Evolutionary conservation across 2,113 vertebrate genomes (phyloP).

Genomic region (Panthera tigris): DNA sequence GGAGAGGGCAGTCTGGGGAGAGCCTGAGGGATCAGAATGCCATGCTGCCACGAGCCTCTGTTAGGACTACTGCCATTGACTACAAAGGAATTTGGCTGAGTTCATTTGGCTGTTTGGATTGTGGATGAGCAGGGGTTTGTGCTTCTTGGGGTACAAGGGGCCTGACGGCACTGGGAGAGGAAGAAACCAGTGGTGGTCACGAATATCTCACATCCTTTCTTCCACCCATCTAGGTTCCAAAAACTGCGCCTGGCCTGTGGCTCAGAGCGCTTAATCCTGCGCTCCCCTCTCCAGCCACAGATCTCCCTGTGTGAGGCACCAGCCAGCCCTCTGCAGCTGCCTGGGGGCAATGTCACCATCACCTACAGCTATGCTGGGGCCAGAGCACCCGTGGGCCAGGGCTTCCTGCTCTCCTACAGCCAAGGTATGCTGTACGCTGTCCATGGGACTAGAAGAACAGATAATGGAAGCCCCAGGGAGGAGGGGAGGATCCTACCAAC

Average conservation of each 20-base stretch:
- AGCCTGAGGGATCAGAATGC: not conserved
- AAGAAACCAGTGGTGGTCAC: not conserved
- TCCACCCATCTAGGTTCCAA: slow-evolving; percentile 67
- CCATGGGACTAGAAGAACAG: not conserved
- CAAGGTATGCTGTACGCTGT: slow-evolving; percentile 52
- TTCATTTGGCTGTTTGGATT: not conserved
- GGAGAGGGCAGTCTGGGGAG: not conserved
- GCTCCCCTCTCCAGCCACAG: slow-evolving; percentile 65
- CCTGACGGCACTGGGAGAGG: not conserved
- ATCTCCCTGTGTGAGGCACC: slow-evolving; percentile 70
- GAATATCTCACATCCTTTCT: not conserved
- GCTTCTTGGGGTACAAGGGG: not conserved
- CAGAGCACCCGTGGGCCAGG: slow-evolving; percentile 72
- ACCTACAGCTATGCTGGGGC: slow-evolving; percentile 74
- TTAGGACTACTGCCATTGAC: not conserved
- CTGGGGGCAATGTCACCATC: slow-evolving; percentile 75
- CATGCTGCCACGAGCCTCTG: not conserved
- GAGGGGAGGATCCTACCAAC: not conserved
- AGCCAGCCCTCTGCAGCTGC: slow-evolving; percentile 68
- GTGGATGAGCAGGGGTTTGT: slow-evolving; percentile 13
- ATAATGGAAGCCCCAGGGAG: not conserved
- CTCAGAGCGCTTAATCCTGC: slow-evolving; percentile 69
- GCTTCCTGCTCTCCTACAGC: slow-evolving; percentile 76
- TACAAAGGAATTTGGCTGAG: not conserved
- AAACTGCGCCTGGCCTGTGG: slow-evolving; percentile 75